Evolutionary conservation across 2,113 vertebrate species (phyloP).

Genomic region (Gymnorhina tibicen): DNA sequence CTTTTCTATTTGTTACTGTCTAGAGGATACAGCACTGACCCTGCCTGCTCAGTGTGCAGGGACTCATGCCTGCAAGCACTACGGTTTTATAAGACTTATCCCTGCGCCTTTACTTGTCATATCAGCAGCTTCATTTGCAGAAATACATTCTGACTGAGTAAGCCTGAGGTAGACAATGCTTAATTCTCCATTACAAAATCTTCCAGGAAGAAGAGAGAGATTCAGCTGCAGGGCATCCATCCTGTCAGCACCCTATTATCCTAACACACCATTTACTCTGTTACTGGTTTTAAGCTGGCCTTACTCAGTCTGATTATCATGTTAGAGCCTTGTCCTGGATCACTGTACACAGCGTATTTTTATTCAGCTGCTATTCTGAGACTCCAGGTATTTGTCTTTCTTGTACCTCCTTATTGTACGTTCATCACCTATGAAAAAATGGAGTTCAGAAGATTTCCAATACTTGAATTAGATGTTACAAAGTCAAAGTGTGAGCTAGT

Average conservation of each 20-base stretch:
- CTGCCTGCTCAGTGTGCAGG: conserved; percentile 26
- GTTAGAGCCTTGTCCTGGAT: conserved; percentile 32
- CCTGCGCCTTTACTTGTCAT: conserved; percentile 62
- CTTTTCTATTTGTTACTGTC: conserved; percentile 57
- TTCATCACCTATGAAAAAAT: not conserved
- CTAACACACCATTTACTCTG: conserved; percentile 64
- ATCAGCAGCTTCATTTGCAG: conserved; percentile 72
- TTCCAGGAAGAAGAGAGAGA: conserved; percentile 66
- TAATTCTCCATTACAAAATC: conserved; percentile 76
- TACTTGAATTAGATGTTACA: not conserved
- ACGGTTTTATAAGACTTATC: conserved; percentile 56
- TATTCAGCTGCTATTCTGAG: conserved; percentile 18
- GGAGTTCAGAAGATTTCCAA: not conserved
- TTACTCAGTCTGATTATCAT: conserved; percentile 65
- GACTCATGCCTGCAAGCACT: conserved; percentile 61
- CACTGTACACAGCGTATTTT: conserved; percentile 2
- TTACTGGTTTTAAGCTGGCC: conserved; percentile 54
- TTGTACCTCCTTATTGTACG: not conserved
- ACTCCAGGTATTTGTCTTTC: not conserved
- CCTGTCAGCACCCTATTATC: conserved; percentile 70
- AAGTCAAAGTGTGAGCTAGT: not conserved
- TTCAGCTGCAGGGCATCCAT: conserved; percentile 68
- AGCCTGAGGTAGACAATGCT: conserved; percentile 73
- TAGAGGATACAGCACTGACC: conserved; percentile 47
- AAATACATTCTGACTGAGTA: conserved; percentile 75